Evolutionary conservation across 2,888 invertebrate genomes (phyloP), one percentile per base, ranked within the genome.

Genomic region (Stenodema calcarata): DNA sequence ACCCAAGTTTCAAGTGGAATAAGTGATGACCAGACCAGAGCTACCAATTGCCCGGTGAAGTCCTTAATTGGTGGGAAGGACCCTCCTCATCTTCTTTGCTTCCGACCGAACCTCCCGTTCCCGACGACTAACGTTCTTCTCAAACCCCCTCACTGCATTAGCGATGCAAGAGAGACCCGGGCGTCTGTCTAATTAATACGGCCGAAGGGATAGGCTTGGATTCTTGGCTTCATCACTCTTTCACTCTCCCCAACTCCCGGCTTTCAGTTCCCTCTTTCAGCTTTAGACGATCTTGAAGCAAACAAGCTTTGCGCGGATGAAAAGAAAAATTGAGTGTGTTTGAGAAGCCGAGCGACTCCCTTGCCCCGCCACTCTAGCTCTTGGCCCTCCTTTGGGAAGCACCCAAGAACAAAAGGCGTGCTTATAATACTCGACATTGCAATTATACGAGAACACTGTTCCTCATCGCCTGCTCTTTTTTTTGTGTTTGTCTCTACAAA

Each of bases 351-450:
- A 44, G 62, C 14, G 78, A 78, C 78, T 76, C 50, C 50, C 76
- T 27, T 27, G 41, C n/a, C 44, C 78, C 11, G 9, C 78, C 78
- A 41, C 78, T 78, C 41, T 18, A 82, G 69, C 18, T 12, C 41
- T 23, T 35, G 82, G 47, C 69, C 35, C 69, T 42, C 42, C 82
- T 82, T 69, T 69, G 23, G 28, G 23, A 80, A 62, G 54, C 50
- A 50, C 54, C 41, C 69, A 42, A 44, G 86, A 86, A 86, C 86
- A 86, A 86, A 86, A 79, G 41, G 27, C 84, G 78, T n/a, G 35
- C 54, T 78, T 86, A 86, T 86, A 86, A 79, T 79, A 62, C 86
- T 79, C 86, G 86, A 79, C 86, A 86, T 86, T 79, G 86, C 86
- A 86, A 86, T 86, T 86, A 86, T 86, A 86, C 86, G 78, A 44